A percentile compares a stretch with the other conserved stretches of the same genome.
phyloP scores from a whole-genome alignment of 1,140 invertebrate genomes.

The Anagrus nilaparvatae region DNA sequence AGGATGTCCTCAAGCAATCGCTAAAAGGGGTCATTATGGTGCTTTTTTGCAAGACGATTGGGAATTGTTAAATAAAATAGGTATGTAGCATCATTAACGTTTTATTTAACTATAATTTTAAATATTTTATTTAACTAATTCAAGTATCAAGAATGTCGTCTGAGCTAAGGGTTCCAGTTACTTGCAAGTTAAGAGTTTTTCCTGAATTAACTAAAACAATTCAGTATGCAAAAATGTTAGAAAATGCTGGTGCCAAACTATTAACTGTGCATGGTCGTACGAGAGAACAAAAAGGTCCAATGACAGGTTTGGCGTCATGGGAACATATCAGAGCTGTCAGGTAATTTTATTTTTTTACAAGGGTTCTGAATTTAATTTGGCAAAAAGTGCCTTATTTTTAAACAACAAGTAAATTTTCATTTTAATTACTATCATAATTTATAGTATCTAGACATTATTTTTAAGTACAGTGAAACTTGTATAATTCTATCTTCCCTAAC shows the following conservation, averaged over 20 bases:
- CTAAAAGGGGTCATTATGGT: conserved; percentile 79
- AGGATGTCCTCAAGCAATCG: conserved; percentile 93
- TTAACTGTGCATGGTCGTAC: conserved; percentile 94
- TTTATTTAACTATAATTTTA: conserved; percentile 5
- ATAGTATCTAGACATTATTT: too few relatives aligned
- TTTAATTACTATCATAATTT: too few relatives aligned
- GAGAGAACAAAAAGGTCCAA: conserved; percentile 87
- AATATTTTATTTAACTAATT: conserved; percentile 4
- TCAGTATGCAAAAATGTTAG: conserved; percentile 88
- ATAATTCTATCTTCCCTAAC: neutral
- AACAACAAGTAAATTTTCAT: too few relatives aligned
- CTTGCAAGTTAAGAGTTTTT: conserved; percentile 93
- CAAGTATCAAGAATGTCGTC: conserved; percentile 40
- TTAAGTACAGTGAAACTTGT: neutral
- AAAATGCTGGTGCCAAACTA: conserved; percentile 83
- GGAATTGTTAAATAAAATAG: conserved; percentile 71
- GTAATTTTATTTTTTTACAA: conserved; percentile 38
- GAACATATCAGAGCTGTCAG: conserved; percentile 83
- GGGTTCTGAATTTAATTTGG: too few relatives aligned
- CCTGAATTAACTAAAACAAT: conserved; percentile 79
- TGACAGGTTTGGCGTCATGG: conserved; percentile 94
- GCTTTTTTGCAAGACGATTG: conserved; percentile 95
- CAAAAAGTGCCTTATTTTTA: too few relatives aligned
- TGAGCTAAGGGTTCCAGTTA: conserved; percentile 74
- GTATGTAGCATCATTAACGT: conserved; percentile 41